Evolutionary conservation across 2,797 vertebrate genomes (phyloP).

Genomic region (Cephalopachus bancanus): DNA sequence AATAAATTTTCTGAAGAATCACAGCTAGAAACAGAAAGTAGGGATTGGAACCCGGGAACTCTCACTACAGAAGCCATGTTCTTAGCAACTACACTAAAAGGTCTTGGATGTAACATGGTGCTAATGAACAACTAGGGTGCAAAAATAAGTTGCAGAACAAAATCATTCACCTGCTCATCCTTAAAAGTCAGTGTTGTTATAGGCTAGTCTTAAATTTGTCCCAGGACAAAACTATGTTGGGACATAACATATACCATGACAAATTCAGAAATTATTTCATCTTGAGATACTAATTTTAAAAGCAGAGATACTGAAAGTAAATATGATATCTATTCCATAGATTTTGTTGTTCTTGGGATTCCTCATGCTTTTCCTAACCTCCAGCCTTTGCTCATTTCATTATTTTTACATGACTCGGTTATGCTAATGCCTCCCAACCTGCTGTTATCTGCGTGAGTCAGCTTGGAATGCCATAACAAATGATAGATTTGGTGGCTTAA

Average conservation of each 20-base stretch:
- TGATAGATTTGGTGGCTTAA: neutral
- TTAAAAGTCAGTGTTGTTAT: neutral
- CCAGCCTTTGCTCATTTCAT: neutral
- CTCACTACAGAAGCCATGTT: neutral
- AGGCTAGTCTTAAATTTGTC: neutral
- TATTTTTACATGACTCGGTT: neutral
- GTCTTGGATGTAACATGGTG: too few relatives aligned
- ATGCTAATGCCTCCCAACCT: neutral
- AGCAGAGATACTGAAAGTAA: neutral
- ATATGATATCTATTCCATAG: neutral
- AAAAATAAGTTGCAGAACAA: neutral
- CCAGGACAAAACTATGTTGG: neutral
- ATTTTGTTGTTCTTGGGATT: neutral
- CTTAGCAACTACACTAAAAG: too few relatives aligned
- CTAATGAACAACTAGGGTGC: too few relatives aligned
- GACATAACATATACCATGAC: neutral
- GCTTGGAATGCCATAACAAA: neutral
- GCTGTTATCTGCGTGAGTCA: neutral
- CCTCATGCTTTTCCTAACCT: neutral
- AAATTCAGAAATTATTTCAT: neutral
- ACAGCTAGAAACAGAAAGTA: neutral
- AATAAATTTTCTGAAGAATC: neutral
- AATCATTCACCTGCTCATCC: too few relatives aligned
- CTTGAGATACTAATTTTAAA: slow-evolving; percentile 2
- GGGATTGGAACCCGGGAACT: neutral